Base-by-base conservation (phyloP, 2,797 vertebrate genomes). In the Sciaenops ocellatus region DNA sequence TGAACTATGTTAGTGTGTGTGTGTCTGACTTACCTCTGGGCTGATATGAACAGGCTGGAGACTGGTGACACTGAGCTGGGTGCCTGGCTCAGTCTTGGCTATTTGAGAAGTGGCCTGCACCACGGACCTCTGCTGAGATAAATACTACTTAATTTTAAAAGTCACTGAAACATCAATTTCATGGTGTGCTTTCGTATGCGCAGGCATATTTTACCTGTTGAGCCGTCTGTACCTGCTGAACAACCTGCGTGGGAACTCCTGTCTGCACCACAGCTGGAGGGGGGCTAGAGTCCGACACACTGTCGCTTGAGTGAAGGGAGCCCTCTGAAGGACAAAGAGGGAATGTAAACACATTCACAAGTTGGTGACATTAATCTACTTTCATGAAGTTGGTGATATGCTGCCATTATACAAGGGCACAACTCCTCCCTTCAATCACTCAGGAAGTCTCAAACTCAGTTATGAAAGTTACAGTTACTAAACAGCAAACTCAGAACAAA, bases 161-260 rank as follows among this genome's bases (percentile, higher is more conserved):
- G 20, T 55, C 47, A 71, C 54, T 6, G 30, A 80, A 41, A 48
- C 15, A 44, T 22, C 10, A 3, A 20, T 50, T 55, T 55, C 0
- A 34, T 57, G 8, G 30, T 62, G 6, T 30, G 30, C 34, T 57
- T 74, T 30, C 52, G 57, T 60, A 24, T 65, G 44, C 13, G 30
- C 66, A 48, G 70, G 62, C 3, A 24, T 16, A 44, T 62, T 57
- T 92, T 93, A 98, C 97, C 97, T 98, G 97, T 86, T 97, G 97
- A 54, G 95, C 92, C 17, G 95, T 89, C 88, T 97, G 96, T 52
- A 97, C 97, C 89, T 98, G 97, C 86, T 97, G 97, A 59, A 98
- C 97, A 89, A 98, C 97, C 89, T 98, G 97, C 10, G 97, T 98
- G 26, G 97, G 97, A 78, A 98, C 97, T 28, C 96, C 96, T 0